Evolutionary conservation across 2,113 vertebrate genomes (phyloP), one percentile per base, ranked within the genome.

Genomic region (Scortum barcoo): DNA sequence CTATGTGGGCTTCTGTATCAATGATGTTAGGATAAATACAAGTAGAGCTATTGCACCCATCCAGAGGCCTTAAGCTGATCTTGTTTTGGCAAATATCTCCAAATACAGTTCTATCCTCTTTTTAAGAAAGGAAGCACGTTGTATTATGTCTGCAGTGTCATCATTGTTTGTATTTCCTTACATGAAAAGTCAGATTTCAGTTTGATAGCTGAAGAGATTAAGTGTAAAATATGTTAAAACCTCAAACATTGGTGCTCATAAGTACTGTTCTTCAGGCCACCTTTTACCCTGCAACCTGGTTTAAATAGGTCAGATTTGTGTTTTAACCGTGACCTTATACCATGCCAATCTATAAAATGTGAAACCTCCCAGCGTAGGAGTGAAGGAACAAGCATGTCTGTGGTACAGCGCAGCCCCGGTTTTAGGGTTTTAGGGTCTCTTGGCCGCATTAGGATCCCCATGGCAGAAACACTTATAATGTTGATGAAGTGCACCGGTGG

Each of bases 401-500:
- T 40, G 66, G 42, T 76, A 22, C 70, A 57, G 66, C 2, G 11
- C 8, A 30, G 66, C 61, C 38, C 12, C 19, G 24, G 30, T 76
- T n/a, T n/a, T n/a, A n/a, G n/a, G n/a, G 70, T 53, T 58, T 78
- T 63, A 10, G 13, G 30, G 56, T 73, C 80, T 81, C 51, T 73
- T 48, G 68, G 89, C 76, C 68, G 62, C 68, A 67, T 83, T 80
- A 33, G 60, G 50, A 60, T 87, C 81, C 63, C 50, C 36, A 53
- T 66, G 62, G 77, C 75, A 77, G 62, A 81, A 77, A 80, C 81
- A 82, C 84, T 81, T 86, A 13, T 22, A 88, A 71, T 54, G 69
- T 26, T 71, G 89, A 91, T 88, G 72, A 74, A 90, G 76, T 82
- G 72, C 71, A 54, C 78, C 28, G 28, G 56, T 11, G 88, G 89